Conservation (phyloP, 2,797 vertebrate genomes). For the Erethizon dorsatum region DNA sequence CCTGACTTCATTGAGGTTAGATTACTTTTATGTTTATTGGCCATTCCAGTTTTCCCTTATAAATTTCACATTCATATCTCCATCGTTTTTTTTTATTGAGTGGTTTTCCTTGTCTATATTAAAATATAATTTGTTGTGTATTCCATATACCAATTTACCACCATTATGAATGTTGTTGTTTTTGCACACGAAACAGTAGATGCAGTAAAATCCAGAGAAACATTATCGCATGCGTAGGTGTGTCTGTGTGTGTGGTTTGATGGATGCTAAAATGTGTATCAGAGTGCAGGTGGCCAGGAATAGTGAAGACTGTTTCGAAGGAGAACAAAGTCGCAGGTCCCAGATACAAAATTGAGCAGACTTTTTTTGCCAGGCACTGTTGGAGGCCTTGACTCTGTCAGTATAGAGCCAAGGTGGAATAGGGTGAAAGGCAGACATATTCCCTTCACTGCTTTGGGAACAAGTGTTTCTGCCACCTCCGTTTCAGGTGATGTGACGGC, state of each 20-base stretch:
- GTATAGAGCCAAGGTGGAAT: not conserved
- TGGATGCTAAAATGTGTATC: constrained; percentile 7
- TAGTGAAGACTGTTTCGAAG: constrained; percentile 27
- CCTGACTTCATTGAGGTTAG: not conserved
- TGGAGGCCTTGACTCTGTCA: not conserved
- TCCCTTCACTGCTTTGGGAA: not conserved
- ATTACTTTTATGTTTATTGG: constrained; percentile 13
- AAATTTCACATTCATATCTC: not conserved
- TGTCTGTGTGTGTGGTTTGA: constrained; percentile 11
- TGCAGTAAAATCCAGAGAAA: not conserved
- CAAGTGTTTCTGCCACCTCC: not conserved
- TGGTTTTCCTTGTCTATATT: not conserved
- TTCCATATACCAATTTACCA: constrained; percentile 11
- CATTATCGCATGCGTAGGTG: not conserved
- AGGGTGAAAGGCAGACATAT: not conserved
- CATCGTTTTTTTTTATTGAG: constrained; percentile 45
- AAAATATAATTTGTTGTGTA: not conserved
- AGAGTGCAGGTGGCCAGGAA: constrained; percentile 16
- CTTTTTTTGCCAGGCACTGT: not conserved
- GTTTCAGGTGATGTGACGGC: not conserved
- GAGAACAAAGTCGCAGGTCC: not conserved
- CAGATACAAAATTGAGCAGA: not conserved
- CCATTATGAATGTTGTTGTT: constrained; percentile 27
- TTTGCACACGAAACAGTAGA: not conserved
- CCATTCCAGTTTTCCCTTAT: not conserved